Evolutionary conservation across 2,888 invertebrate species (phyloP).

Genomic region (Drymonia ruficornis): DNA sequence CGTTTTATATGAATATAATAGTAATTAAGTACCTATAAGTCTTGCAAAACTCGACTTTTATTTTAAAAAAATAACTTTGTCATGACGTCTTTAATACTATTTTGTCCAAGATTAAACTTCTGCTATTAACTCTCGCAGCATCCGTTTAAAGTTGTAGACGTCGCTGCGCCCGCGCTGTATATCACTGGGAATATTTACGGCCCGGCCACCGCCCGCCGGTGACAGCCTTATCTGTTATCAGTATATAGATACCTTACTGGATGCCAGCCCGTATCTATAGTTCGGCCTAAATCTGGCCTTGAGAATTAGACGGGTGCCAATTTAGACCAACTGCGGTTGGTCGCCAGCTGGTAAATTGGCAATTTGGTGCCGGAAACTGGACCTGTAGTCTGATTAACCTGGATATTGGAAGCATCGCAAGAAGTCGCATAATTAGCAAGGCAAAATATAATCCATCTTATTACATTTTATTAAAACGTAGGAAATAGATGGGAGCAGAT

Average conservation of each 20-base stretch:
- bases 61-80: no score
- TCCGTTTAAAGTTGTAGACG: conserved; percentile 47
- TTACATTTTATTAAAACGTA: no score
- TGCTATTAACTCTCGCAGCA: neutral
- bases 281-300: conserved; percentile 49
- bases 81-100: neutral
- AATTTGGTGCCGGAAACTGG: conserved; percentile 7
- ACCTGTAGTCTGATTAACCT: neutral
- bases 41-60: no score
- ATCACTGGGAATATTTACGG: conserved; percentile 75
- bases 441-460: no score
- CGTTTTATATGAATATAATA: no score
- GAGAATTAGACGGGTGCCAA: conserved; percentile 39
- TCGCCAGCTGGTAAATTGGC: conserved; percentile 12
- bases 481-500: no score
- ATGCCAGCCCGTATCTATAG: conserved; percentile 64
- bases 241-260: conserved; percentile 71
- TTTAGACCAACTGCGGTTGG: conserved; percentile 17
- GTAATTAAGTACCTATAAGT: no score
- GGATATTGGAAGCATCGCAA: no score
- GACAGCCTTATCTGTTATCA: conserved; percentile 83
- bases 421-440: no score
- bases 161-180: conserved; percentile 62
- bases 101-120: neutral
- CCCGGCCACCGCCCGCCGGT: conserved; percentile 71